phyloP scores from a whole-genome alignment of 2,797 vertebrate genomes.

The Antrozous pallidus region DNA sequence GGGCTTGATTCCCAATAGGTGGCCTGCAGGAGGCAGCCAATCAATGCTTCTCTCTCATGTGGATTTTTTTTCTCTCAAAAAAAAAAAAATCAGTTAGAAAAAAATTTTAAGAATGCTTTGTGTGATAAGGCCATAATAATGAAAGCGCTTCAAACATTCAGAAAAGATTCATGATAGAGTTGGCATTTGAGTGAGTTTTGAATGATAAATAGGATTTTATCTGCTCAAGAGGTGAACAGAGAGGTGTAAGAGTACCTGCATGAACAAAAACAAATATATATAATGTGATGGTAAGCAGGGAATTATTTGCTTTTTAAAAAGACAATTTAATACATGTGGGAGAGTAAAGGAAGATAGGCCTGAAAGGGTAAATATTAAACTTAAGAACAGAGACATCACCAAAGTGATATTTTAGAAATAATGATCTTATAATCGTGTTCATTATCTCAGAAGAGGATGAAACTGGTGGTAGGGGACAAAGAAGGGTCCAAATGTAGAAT shows the following conservation, averaged over 20 bases:
- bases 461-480: neutral
- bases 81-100: too few species aligned
- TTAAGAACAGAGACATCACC: neutral
- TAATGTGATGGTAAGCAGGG: neutral
- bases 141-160: neutral
- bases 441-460: neutral
- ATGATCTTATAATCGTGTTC: neutral
- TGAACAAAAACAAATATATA: neutral
- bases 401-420: neutral
- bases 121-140: neutral
- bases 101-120: neutral
- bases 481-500: neutral
- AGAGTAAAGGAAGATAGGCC: neutral
- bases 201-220: neutral
- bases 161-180: neutral
- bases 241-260: neutral
- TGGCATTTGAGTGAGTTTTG: conserved; percentile 6
- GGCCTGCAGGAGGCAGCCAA: too few species aligned
- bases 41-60: too few species aligned
- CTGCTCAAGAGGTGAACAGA: neutral
- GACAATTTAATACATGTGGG: neutral
- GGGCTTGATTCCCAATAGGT: too few species aligned
- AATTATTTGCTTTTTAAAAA: neutral
- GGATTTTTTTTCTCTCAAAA: too few species aligned
- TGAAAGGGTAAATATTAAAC: conserved; percentile 11